Evolutionary conservation across 53 echinoderm and acorn worm genomes (phyloP), one percentile per base, ranked within the genome.

Genomic region (Apostichopus leukothele): DNA sequence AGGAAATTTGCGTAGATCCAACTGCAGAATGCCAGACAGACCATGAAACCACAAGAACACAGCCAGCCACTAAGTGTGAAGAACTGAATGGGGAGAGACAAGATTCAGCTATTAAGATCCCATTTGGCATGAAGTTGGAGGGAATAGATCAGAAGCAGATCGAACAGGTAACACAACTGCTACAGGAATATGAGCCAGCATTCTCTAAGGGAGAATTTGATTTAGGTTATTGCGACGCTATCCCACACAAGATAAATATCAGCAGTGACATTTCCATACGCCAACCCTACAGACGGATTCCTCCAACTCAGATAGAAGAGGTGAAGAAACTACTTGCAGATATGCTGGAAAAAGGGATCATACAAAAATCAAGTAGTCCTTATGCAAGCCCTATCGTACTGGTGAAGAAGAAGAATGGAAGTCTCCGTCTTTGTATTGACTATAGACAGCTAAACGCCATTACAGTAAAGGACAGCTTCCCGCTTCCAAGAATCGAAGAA

Each of bases 351-450:
- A 57, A 73, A 60, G 55, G 55, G 5, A 78, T 91, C 5, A 91
- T 88, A 16, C 52, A 74, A 9, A 53, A 71, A 16, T 88, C 91
- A 6, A 50, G 50, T 18, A 91, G 91, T 18, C 84, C 91, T 12
- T 87, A 91, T 73, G 91, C 91, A 6, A 89, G 89, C 51, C 91
- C 91, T 22, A 85, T 91, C 18, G 91, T 91, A 0, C 27, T 88
- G 18, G 91, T 91, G 4, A 39, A 76, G 71, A 91, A 91, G 76
- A 88, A 81, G 27, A 51, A 54, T 25, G 91, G 91, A 12, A 61
- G 52, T 13, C 9, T 91, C 21, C 84, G 89, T 5, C 84, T 92
- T 8, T 92, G 92, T 55, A 90, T 90, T 13, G 92, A 92, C 22
- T 92, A 87, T 12, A 55, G 92, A 16, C 71, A 89, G 50, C 86